Evolutionary conservation across 2,113 vertebrate genomes (phyloP), one percentile per base, ranked within the genome.

Genomic region (Caracal caracal): DNA sequence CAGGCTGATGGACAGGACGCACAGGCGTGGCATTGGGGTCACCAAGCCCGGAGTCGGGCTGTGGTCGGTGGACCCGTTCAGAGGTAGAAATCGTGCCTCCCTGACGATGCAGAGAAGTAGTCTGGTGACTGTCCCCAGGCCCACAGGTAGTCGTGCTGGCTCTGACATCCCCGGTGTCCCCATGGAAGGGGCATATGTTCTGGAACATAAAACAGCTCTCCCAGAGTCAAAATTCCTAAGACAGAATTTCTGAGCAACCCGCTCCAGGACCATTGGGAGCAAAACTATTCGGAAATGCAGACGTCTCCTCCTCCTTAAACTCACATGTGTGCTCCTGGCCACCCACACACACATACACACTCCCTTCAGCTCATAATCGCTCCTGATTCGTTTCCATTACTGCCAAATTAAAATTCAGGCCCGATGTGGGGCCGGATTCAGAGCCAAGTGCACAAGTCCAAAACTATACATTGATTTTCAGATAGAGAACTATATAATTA

Each of bases 301-400:
- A 1, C 0, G 0, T 15, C 13, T 3, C 26, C 9, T 28, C 1
- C 37, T 47, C 10, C 9, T 4, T 5, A 2, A 1, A 79, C 12
- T 35, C 84, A 22, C 7, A 3, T 1, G 2, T 4, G 3, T 15
- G n/a, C 8, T 59, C 4, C 6, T 12, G 0, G 11, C 63, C 28
- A 11, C 59, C 24, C 10, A 13, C 6, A 6, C 12, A 8, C 11
- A 22, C 4, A 6, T 19, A 13, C 24, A 33, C 33, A 43, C 43
- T 6, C 24, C 20, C 43, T 19, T 6, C 40, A 24, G 49, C 16
- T 28, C 3, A 0, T 7, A 13, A 24, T 78, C 6, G 19, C 43
- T 16, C 63, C 35, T 20, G 61, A 22, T 24, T 78, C 37, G 24
- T 37, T 37, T 26, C 40, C 33, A n/a, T 56, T 66, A 4, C 10